Base-by-base conservation (phyloP, 2,888 invertebrate species). In the Mythimna impura region DNA sequence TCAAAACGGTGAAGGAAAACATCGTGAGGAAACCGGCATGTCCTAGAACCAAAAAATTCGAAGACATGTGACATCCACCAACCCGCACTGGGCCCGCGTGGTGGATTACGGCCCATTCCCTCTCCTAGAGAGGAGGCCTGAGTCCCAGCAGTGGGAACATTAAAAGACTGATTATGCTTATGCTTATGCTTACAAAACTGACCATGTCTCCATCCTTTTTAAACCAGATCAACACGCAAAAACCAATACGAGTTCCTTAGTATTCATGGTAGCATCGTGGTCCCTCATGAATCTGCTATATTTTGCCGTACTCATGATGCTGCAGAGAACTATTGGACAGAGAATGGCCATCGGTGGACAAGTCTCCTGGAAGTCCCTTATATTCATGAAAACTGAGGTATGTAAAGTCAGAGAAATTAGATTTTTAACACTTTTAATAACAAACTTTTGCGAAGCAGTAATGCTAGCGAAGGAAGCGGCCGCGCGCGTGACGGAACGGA, bases 321-420 rank as follows among this genome's bases (percentile, higher is more conserved):
- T 96, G 73, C 95, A 96, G 81, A 87, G 92, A 9, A 95, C 94
- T 0, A 83, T 95, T 22, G 92, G 93, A 7, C 87, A 87, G 17
- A 84, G 89, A 1, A 87, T 87, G 0, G 93, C 95, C 5, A 93
- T 95, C 17, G 95, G 95, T 0, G 95, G 94, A 0, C 93, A 93
- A 68, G 93, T 94, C 8, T 90, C 95, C 0, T 96, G 94, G 95
- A 92, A 89, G 71, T 92, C 94, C 0, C 90, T 94, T 12, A 88
- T 96, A 62, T 95, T 95, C 78, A 94, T 93, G 75, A 87, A 92
- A 85, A 72, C 73, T 36, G 86, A 89, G 90, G 95, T 94, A 61
- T 40, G 36, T 61, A 40, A n/a, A 60, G 36, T 9, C 30, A 30
- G 17, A 10, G 25, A 55, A 57, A 8, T 57, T 57, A 30, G 12